phyloP scores from a whole-genome alignment of 53 echinoderm and acorn worm species.

The Mesocentrotus franciscanus region DNA sequence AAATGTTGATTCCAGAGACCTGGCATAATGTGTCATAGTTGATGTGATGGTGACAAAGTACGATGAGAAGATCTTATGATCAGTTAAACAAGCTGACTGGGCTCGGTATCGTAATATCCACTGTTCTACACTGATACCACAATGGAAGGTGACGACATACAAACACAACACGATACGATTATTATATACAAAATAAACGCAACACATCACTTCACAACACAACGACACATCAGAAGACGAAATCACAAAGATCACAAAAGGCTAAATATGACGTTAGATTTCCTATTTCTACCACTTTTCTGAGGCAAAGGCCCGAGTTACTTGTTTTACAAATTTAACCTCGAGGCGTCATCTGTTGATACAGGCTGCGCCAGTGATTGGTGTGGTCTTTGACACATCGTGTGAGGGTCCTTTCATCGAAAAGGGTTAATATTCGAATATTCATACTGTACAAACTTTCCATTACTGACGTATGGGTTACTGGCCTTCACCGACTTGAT shows the following conservation, averaged over 20 bases:
- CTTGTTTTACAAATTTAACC: background rate
- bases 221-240: background rate
- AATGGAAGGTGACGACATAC: background rate
- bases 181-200: background rate
- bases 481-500: no score
- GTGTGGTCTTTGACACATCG: no score
- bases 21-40: background rate
- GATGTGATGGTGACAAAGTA: slow-evolving; percentile 8
- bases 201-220: background rate
- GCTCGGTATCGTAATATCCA: background rate
- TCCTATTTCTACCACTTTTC: background rate
- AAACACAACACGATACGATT: background rate
- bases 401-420: no score
- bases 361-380: no score
- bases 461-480: no score
- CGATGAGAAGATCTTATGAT: background rate
- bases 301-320: background rate
- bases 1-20: slow-evolving; percentile 24
- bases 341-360: no score
- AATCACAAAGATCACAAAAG: no score
- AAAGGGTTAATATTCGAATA: no score
- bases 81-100: background rate
- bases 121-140: background rate
- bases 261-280: background rate
- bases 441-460: no score